Conservation (phyloP, 2,888 invertebrate genomes). For the Therioaphis trifolii region DNA sequence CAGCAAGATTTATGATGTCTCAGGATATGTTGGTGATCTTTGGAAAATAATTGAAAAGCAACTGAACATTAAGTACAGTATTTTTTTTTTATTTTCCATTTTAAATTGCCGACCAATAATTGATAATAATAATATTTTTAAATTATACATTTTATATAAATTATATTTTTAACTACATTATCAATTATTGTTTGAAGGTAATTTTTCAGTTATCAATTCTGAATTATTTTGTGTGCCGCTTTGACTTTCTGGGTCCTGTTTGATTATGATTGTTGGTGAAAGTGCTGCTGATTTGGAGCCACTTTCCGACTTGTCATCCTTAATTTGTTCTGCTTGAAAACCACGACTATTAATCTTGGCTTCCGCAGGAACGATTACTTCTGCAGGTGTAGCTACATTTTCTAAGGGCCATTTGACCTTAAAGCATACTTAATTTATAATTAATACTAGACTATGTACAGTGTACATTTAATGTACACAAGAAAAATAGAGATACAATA, state of each 20-base stretch:
- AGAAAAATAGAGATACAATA: not conserved
- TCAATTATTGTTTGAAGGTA: not conserved
- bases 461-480: conserved; percentile 1
- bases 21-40: conserved; percentile 63
- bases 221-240: too few relatives aligned
- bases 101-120: too few relatives aligned
- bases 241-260: too few relatives aligned
- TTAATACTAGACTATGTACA: conserved; percentile 10
- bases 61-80: conserved; percentile 50
- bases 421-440: conserved; percentile 50
- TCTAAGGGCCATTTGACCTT: conserved; percentile 33
- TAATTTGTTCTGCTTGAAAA: not conserved
- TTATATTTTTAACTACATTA: not conserved
- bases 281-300: not conserved
- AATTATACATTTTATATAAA: not conserved
- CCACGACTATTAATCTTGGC: not conserved
- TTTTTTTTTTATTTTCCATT: not conserved
- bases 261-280: not conserved
- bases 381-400: not conserved
- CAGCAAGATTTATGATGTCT: conserved; percentile 43
- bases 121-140: not conserved
- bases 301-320: not conserved
- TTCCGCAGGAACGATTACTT: not conserved
- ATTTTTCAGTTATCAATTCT: not conserved
- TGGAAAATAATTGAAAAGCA: conserved; percentile 63